phyloP scores from a whole-genome alignment of 37 sponge, comb jelly and placozoan genomes.

The Aphrocallistes beatrix region DNA sequence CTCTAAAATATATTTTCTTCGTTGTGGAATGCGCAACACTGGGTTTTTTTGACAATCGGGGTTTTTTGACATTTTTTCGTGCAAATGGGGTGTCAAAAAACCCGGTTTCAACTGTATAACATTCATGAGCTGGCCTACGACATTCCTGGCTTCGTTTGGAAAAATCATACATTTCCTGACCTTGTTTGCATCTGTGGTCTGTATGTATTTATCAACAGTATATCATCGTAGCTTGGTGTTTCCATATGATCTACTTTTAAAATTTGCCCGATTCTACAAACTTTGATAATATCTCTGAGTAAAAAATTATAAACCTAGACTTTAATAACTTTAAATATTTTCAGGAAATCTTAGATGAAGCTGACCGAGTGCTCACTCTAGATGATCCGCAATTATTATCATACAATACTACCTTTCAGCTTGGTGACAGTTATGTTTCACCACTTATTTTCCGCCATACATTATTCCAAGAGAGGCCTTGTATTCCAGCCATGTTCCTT shows the following conservation, averaged over 20 bases:
- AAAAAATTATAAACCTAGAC: too few relatives aligned
- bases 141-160: constrained; percentile 22
- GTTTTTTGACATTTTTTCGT: too few relatives aligned
- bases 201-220: not conserved
- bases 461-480: not conserved
- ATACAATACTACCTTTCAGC: not conserved
- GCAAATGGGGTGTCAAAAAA: too few relatives aligned
- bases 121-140: constrained; percentile 42
- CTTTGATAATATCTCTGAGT: too few relatives aligned
- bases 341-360: not conserved
- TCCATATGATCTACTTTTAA: too few relatives aligned
- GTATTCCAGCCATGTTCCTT: not conserved
- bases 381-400: not conserved
- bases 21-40: too few relatives aligned
- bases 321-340: too few relatives aligned
- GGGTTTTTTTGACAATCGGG: too few relatives aligned
- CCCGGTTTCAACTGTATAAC: too few relatives aligned
- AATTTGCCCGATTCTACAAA: too few relatives aligned
- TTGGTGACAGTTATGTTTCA: not conserved
- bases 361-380: constrained; percentile 4
- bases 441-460: not conserved
- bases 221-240: too few relatives aligned
- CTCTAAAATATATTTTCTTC: too few relatives aligned
- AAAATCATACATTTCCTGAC: constrained; percentile 32
- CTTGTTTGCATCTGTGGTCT: constrained; percentile 16